These are phyloP conservation scores for Otocyon megalotis DNA, from an alignment of 2,113 vertebrate species.

Conservation along the genomic window DNA sequence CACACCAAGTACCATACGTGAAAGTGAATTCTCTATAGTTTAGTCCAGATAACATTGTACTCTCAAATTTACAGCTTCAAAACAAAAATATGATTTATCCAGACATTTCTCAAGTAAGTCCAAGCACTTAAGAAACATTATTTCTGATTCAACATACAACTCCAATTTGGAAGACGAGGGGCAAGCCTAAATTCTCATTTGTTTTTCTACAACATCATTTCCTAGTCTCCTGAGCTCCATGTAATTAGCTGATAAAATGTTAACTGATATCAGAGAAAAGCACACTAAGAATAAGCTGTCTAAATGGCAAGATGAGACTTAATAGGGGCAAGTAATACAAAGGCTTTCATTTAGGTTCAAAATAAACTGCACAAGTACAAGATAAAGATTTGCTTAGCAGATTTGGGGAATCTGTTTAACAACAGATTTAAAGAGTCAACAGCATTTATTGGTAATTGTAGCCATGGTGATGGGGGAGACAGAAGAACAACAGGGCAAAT, in stretches of 20 bases:
- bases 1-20: neutral
- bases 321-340: constrained; percentile 3
- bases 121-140: constrained; percentile 37
- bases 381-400: constrained; percentile 51
- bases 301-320: constrained; percentile 48
- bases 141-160: constrained; percentile 50
- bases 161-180: neutral
- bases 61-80: constrained; percentile 1
- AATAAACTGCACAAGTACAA: constrained; percentile 10
- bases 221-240: neutral
- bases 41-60: neutral
- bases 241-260: neutral
- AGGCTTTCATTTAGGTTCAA: constrained; percentile 29
- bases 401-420: constrained; percentile 53
- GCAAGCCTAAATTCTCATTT: constrained; percentile 31
- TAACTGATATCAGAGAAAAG: constrained; percentile 4
- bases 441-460: constrained; percentile 50
- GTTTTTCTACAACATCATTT: constrained; percentile 35
- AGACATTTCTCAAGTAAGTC: constrained; percentile 32
- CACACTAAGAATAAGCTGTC: neutral
- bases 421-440: constrained; percentile 54
- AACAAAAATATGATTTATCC: constrained; percentile 43
- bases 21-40: neutral
- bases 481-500: constrained; percentile 23
- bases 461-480: neutral